phyloP scores from a whole-genome alignment of 2,888 invertebrate species.

The Xestia ashworthii region DNA sequence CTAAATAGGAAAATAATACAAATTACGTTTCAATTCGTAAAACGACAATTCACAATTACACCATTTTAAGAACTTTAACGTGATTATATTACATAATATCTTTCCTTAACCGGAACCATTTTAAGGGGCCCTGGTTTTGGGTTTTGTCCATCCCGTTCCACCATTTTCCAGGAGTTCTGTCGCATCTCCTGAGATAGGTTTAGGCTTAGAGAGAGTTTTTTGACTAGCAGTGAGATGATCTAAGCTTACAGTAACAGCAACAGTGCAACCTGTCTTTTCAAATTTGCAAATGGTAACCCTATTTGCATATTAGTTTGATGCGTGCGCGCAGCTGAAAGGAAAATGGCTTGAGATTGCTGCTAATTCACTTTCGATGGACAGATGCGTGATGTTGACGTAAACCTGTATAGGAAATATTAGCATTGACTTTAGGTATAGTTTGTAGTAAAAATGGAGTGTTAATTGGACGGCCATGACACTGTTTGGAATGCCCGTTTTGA shows the following conservation, averaged over 20 bases:
- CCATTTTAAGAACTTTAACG: background rate
- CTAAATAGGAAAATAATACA: no score
- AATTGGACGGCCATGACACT: constrained; percentile 19
- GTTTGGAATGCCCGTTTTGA: constrained; percentile 17
- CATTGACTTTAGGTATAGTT: constrained; percentile 30
- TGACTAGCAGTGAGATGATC: background rate
- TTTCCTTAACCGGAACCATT: background rate
- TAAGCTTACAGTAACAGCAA: background rate
- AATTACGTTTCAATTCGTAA: no score
- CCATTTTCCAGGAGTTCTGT: background rate
- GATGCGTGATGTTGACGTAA: constrained; percentile 62
- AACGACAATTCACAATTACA: background rate
- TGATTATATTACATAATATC: no score
- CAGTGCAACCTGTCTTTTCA: background rate
- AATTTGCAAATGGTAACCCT: background rate
- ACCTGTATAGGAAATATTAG: constrained; percentile 39
- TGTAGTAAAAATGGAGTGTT: constrained; percentile 15
- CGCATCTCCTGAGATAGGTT: background rate
- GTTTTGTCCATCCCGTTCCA: background rate
- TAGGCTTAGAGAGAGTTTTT: background rate
- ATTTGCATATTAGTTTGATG: constrained; percentile 79
- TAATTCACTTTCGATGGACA: constrained; percentile 72
- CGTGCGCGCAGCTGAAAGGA: constrained; percentile 66
- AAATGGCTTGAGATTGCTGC: constrained; percentile 67
- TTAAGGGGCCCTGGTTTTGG: background rate